Evolutionary conservation across 2,797 vertebrate species (phyloP).

Genomic region (Epinephelus malabaricus): DNA sequence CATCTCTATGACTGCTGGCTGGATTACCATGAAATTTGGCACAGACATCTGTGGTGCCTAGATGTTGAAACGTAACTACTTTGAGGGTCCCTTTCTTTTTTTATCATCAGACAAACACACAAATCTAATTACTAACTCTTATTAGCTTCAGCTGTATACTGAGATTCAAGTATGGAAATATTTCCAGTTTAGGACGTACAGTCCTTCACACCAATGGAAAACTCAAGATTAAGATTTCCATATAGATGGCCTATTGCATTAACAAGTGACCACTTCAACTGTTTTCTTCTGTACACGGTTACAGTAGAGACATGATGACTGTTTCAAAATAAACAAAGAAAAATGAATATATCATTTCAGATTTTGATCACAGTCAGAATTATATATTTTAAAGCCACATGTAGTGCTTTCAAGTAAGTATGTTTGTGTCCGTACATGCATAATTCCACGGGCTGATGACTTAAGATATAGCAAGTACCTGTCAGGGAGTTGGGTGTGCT

Average conservation of each 20-base stretch:
- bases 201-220: background rate
- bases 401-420: background rate
- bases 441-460: constrained; percentile 3
- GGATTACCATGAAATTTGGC: background rate
- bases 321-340: no score
- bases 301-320: no score
- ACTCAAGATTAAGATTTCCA: background rate
- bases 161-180: background rate
- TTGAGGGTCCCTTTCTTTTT: background rate
- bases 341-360: background rate
- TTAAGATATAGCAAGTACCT: constrained; percentile 17
- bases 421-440: background rate
- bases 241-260: background rate
- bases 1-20: background rate
- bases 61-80: background rate
- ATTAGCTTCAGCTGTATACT: background rate
- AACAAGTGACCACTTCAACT: no score
- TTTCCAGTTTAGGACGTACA: no score
- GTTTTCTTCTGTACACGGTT: no score
- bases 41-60: background rate
- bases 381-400: background rate
- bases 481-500: constrained; percentile 27
- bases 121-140: background rate
- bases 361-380: background rate
- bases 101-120: background rate